Conservation (phyloP, 2,797 vertebrate genomes). For the Apodemus agrarius region DNA sequence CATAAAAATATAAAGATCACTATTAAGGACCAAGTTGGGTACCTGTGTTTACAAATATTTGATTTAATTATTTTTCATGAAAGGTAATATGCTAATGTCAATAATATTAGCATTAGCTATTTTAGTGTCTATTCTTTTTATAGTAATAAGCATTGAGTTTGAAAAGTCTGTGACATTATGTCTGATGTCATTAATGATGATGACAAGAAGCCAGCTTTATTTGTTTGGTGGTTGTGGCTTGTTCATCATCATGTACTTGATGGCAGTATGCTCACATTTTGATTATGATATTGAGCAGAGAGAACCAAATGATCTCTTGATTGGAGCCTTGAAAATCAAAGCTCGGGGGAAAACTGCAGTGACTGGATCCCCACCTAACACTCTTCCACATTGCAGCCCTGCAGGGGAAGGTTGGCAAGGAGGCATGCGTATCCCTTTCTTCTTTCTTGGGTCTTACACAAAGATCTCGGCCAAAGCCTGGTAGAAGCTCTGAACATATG, state of each 20-base stretch:
- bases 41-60: constrained; percentile 49
- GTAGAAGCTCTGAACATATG: background rate
- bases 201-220: background rate
- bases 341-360: background rate
- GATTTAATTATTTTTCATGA: background rate
- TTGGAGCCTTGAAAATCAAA: background rate
- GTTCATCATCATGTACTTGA: background rate
- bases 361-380: background rate
- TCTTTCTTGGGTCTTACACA: background rate
- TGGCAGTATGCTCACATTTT: background rate
- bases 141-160: background rate
- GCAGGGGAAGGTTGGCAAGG: background rate
- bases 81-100: background rate
- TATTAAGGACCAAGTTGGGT: background rate
- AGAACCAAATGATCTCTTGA: background rate
- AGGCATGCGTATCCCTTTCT: background rate
- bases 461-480: background rate
- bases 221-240: background rate
- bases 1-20: constrained; percentile 28
- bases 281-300: background rate
- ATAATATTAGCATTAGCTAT: constrained; percentile 6
- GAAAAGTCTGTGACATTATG: background rate
- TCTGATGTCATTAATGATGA: background rate
- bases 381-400: background rate
- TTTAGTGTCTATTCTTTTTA: background rate